Conservation (phyloP, 2,113 vertebrate species). For the Pangasianodon gigas region DNA sequence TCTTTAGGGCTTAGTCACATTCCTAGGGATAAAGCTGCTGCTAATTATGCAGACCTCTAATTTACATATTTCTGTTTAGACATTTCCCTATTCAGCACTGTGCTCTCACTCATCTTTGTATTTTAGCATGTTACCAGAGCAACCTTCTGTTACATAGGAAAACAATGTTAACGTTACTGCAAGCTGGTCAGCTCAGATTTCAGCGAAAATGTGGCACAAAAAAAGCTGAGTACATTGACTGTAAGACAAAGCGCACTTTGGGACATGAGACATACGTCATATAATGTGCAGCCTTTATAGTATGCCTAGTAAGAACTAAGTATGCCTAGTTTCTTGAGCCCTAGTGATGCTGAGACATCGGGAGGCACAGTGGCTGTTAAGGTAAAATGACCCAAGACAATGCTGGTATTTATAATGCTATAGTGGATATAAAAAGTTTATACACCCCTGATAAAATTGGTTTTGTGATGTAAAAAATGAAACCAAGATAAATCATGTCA, state of each 20-base stretch:
- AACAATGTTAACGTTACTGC: not conserved
- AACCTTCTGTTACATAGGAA: conserved; percentile 6
- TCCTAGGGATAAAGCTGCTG: conserved; percentile 67
- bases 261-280: conserved; percentile 35
- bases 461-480: not conserved
- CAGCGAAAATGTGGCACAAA: not conserved
- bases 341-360: too few relatives aligned
- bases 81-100: conserved; percentile 43
- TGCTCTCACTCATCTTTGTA: conserved; percentile 16
- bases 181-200: not conserved
- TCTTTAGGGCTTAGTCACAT: conserved; percentile 67
- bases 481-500: not conserved
- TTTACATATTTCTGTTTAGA: conserved; percentile 59
- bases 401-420: not conserved
- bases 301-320: conserved; percentile 40
- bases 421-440: not conserved
- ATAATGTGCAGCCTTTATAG: conserved; percentile 21
- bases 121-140: not conserved
- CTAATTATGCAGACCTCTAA: conserved; percentile 52
- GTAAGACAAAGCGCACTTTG: conserved; percentile 16
- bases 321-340: conserved; percentile 37
- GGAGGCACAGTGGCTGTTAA: not conserved
- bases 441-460: not conserved
- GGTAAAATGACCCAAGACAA: not conserved
- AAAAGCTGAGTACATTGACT: not conserved